Percentiles rank a stretch among this genome's conserved stretches.
Evolutionary conservation across 2,888 invertebrate species (phyloP).

Genomic region (Strigamia crassipes): DNA sequence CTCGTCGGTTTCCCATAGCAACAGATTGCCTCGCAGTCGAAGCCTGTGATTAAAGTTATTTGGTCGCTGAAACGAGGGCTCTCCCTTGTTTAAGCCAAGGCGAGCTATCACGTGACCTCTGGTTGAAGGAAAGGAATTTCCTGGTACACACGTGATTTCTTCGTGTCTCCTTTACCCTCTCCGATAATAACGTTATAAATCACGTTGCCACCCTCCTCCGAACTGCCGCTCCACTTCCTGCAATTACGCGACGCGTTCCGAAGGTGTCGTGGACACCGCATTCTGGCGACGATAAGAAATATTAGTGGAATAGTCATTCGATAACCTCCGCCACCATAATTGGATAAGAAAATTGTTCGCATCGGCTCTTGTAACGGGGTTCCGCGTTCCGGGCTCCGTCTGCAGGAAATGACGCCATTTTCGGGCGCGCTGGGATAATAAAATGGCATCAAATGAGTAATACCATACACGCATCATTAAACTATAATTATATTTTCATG

Average conservation of each 20-base stretch:
- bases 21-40: constrained; percentile 42
- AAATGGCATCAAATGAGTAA: background rate
- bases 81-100: background rate
- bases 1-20: constrained; percentile 40
- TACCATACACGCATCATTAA: constrained; percentile 10
- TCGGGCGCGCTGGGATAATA: background rate
- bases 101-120: constrained; percentile 29
- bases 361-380: background rate
- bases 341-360: background rate
- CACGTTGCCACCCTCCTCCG: background rate
- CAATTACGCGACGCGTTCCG: constrained; percentile 17
- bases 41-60: constrained; percentile 37
- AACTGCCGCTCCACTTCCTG: background rate
- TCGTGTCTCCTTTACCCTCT: constrained; percentile 1
- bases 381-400: background rate
- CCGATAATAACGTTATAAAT: constrained; percentile 30
- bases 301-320: background rate
- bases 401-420: background rate
- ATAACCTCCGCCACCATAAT: background rate
- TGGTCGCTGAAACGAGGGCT: background rate
- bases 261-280: constrained; percentile 3
- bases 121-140: constrained; percentile 13
- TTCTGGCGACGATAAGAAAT: background rate
- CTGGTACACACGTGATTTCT: constrained; percentile 32
- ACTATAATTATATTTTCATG: constrained; percentile 29